A percentile compares a stretch with the other conserved stretches of the same genome.
phyloP scores from a whole-genome alignment of 1,140 invertebrate genomes.

The Andricus grossulariae region DNA sequence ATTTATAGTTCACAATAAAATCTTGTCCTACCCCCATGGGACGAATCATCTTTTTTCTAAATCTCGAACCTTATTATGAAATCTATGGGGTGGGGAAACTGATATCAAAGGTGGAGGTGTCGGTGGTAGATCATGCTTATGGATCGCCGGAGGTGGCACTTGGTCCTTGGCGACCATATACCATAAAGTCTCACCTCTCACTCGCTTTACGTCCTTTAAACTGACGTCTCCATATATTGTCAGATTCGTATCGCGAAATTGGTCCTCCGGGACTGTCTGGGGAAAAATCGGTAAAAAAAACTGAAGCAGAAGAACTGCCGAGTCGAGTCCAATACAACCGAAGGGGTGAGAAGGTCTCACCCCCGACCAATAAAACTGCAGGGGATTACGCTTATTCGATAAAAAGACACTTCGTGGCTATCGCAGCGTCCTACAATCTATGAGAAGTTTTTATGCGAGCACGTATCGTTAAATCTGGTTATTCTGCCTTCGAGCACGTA shows the following conservation, averaged over 20 bases:
- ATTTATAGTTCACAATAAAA: no score
- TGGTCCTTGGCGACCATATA: slow-evolving; percentile 17
- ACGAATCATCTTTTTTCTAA: slow-evolving; percentile 1
- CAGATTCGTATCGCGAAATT: slow-evolving; percentile 26
- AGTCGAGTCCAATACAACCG: slow-evolving; percentile 1
- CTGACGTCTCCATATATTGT: slow-evolving; percentile 28
- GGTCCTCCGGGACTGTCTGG: slow-evolving; percentile 26
- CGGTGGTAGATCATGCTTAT: slow-evolving; percentile 27
- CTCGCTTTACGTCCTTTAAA: slow-evolving; percentile 30
- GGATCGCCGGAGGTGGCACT: slow-evolving; percentile 31
- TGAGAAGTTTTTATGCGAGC: background rate
- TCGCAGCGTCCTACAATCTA: slow-evolving; percentile 23
- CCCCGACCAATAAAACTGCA: slow-evolving; percentile 25
- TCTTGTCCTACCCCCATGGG: background rate
- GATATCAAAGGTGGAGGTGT: slow-evolving; percentile 20
- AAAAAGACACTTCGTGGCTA: slow-evolving; percentile 31
- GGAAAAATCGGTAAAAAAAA: slow-evolving; percentile 24
- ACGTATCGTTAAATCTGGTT: slow-evolving; percentile 16
- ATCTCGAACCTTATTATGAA: slow-evolving; percentile 14
- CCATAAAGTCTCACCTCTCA: slow-evolving; percentile 31
- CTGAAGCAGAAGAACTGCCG: slow-evolving; percentile 1
- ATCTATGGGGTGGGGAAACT: background rate
- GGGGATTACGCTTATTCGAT: slow-evolving; percentile 27
- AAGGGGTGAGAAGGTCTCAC: slow-evolving; percentile 22
- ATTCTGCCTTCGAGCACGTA: slow-evolving; percentile 1